Evolutionary conservation across 2,113 vertebrate genomes (phyloP).

Genomic region (Equus przewalskii): DNA sequence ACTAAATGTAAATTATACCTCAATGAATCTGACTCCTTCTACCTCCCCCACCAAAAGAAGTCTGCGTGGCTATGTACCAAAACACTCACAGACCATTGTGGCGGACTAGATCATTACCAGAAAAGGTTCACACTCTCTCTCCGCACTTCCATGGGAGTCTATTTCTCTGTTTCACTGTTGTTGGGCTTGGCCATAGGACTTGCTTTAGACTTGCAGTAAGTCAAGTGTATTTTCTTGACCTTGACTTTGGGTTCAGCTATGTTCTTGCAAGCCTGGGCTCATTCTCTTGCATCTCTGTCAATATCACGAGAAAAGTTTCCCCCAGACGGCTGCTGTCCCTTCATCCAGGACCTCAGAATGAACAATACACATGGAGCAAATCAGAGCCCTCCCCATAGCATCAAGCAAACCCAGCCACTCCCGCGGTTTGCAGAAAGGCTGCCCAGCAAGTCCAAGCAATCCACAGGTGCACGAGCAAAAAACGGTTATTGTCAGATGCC

Average conservation of each 20-base stretch:
- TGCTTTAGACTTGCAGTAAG: background rate
- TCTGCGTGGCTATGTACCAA: background rate
- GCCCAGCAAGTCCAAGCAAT: background rate
- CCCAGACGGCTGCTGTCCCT: background rate
- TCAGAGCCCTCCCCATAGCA: background rate
- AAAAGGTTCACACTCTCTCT: background rate
- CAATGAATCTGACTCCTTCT: background rate
- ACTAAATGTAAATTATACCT: slow-evolving; percentile 16
- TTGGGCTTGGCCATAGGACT: background rate
- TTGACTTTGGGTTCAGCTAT: background rate
- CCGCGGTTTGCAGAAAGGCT: background rate
- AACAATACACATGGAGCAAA: background rate
- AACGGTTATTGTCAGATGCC: background rate
- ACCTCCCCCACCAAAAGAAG: background rate
- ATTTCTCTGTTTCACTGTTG: background rate
- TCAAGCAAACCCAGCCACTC: background rate
- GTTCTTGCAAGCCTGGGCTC: background rate
- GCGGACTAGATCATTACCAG: background rate
- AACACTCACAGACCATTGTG: background rate
- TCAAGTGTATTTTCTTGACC: background rate
- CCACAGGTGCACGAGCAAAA: background rate
- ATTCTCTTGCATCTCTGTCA: background rate
- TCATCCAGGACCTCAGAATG: background rate
- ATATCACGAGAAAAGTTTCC: background rate
- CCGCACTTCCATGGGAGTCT: background rate